These are phyloP conservation scores for Drosophila longiperda DNA, from an alignment of 2,888 invertebrate species.

Conservation along the genomic window DNA sequence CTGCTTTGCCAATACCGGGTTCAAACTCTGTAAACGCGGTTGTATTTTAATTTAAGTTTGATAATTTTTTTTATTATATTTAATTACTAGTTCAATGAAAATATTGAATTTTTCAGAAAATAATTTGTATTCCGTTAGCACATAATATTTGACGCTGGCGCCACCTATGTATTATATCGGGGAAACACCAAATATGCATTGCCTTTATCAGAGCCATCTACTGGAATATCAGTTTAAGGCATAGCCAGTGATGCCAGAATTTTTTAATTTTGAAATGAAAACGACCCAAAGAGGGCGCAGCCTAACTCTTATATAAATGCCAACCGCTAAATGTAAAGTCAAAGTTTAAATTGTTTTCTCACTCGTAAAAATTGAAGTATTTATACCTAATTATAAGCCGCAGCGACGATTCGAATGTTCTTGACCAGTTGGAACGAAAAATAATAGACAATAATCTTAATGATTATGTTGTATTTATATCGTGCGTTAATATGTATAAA, in stretches of 20 bases:
- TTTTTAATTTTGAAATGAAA: rapidly evolving
- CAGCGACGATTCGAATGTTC: too few species aligned
- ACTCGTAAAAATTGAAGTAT: not conserved
- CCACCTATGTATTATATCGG: too few species aligned
- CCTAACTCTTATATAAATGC: conserved; percentile 20
- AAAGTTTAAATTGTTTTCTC: conserved; percentile 8
- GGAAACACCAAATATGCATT: too few species aligned
- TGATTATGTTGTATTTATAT: too few species aligned
- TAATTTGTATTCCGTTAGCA: not conserved
- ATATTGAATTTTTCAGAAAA: not conserved
- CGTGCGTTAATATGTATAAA: not conserved
- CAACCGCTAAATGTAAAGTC: conserved; percentile 2
- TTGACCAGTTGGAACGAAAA: too few species aligned
- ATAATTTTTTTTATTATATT: not conserved
- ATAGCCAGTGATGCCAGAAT: conserved; percentile 14
- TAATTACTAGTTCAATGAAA: not conserved
- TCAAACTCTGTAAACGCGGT: not conserved
- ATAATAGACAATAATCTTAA: too few species aligned
- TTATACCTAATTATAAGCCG: too few species aligned
- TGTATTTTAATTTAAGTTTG: not conserved
- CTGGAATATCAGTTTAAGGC: too few species aligned
- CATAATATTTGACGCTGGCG: not conserved
- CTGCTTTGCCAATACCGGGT: not conserved
- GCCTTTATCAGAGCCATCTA: too few species aligned
- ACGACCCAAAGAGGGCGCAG: not conserved